Base-by-base conservation (phyloP, 2,888 invertebrate genomes). In the Dryadula phaetusa region DNA sequence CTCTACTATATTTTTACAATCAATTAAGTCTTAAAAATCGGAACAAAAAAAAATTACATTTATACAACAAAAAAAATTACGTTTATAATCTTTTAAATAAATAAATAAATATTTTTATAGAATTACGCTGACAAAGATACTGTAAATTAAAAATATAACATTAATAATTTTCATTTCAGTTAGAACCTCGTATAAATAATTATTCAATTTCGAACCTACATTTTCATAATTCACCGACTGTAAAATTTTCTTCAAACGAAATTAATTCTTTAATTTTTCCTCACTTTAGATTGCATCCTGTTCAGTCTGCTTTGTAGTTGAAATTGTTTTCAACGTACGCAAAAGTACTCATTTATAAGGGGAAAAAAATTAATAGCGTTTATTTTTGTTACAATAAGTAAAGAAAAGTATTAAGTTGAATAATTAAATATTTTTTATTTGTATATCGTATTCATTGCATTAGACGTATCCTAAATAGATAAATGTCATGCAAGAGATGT, bases 251-350 rank as follows among this genome's bases (percentile, higher is more conserved):
- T 60, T 28, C 44, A 60, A 58, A 44, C 25, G 44, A 60, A 44
- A 60, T 44, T 44, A 44, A 44, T 60, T 60, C 42, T 60, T 42
- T 44, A 44, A 58, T 58, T 42, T 60, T 44, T 28, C 44, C 42
- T 44, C 44, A 20, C 4, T 60, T 44, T 44, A 44, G 25, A 60
- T 60, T 44, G 44, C 60, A 60, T 60, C 42, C 18, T 25, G 44
- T 18, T 14, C 44, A 16, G 22, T 28, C 28, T 60, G 44, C 60
- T 42, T 60, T 60, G 60, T 32, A 44, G 18, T 60, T 28, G 44
- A 32, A 60, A 60, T 44, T 60, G 44, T 60, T 44, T 44, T 44
- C 16, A 44, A 5, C 44, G 16, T 44, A 32, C 18, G 18, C 25
- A 44, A 60, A 60, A 44, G 18, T 44, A 18, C 10, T 44, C 8